Base-by-base conservation (phyloP, 30 jellyfish, hydroid and myxozoan genomes). In the Aurelia sp. region DNA sequence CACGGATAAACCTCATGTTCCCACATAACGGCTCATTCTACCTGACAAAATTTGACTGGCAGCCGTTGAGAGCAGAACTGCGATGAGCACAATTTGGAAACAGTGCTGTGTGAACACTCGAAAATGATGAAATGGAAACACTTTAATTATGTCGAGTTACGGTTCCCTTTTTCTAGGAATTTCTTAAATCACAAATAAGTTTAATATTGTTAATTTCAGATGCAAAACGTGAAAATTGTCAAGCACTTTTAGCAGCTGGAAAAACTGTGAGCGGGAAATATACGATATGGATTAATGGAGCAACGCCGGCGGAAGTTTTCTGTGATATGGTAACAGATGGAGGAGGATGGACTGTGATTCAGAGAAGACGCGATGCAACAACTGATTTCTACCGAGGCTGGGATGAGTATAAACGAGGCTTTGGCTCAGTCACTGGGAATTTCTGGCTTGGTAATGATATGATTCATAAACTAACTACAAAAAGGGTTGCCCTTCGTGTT, bases 331-430 rank as follows among this genome's bases (percentile, higher is more conserved):
- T 35, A 35, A 78, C 89, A 8, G 73, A 78, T 15, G 91, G 84
- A 4, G 91, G 91, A 7, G 93, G 93, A 6, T 84, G 93, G 93
- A 84, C 81, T 4, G 81, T 73, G 58, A 57, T 84, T 62, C 93
- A 84, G 44, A 50, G 81, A 58, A 86, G 93, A 30, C 79, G 73
- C 4, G 63, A 73, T 4, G 86, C 55, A 20, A 52, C 50, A 27
- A 65, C 47, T 35, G 37, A 50, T 33, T 84, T 84, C 74, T 48
- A 71, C 55, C 80, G 87, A 41, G 76, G 63, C 22, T 84, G 93
- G 93, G 44, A 37, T 15, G 86, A 71, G n/a, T 84, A 84, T 59
- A 62, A 30, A 55, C 62, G 19, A 19, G 93, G 93, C 22, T 84
- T 84, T 51, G 91, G 91, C 13, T 75, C 70, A n/a, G 67, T 71